Evolutionary conservation across 2,797 vertebrate species (phyloP), one percentile per base, ranked within the genome.

Genomic region (Catostomus latipinnis): DNA sequence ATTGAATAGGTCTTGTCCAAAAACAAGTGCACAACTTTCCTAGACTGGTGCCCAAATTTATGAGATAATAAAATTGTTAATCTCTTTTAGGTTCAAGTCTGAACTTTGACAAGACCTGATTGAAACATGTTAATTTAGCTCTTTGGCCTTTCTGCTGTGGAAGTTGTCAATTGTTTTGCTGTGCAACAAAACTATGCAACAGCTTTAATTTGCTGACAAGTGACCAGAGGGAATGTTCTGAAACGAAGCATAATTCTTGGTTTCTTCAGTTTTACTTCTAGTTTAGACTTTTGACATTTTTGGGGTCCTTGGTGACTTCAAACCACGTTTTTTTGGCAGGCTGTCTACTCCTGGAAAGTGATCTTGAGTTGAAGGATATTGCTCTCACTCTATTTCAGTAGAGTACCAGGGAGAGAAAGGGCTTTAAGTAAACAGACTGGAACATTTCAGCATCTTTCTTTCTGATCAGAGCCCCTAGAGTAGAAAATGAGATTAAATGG

Each of bases 221-320:
- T 6, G n/a, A 12, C 65, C 46, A 61, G 46, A 69, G 3, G 57
- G 13, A 77, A 69, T 58, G 10, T 54, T 71, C 34, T 71, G 66
- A 78, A 13, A 45, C 57, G 54, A 62, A 71, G 22, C 57, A 78
- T 14, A 71, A 78, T 52, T 69, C 5, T 18, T 14, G n/a, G 14
- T 61, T 16, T 22, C 6, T 46, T n/a, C 12, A 46, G 48, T 6
- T 43, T 6, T 45, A 74, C 7, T 12, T 45, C 5, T 12, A 6
- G 11, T 61, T 50, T n/a, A 50, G 46, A n/a, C 65, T 8, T 8
- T 43, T 8, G 18, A 52, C 11, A 5, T 18, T 74, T 53, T 54
- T 34, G 7, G 14, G 62, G 14, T 13, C 16, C 58, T 43, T n/a
- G 7, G 14, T 12, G 49, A 61, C 9, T 71, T 60, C 1, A 13